A percentile compares a stretch with the other conserved stretches of the same genome.
Evolutionary conservation across 2,113 vertebrate species (phyloP).

Genomic region (Campylomormyrus numenius): DNA sequence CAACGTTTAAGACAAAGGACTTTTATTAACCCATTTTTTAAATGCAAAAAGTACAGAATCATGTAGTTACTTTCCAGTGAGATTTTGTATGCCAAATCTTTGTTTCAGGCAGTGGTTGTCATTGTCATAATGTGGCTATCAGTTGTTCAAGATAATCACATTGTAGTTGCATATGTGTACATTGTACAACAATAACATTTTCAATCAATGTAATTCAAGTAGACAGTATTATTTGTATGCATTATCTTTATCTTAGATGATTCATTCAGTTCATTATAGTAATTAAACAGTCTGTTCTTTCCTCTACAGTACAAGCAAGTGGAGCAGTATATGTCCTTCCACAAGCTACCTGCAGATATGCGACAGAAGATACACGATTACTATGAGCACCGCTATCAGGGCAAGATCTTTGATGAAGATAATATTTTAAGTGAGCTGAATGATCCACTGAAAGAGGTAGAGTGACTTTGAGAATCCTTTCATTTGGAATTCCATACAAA

Average conservation of each 20-base stretch:
- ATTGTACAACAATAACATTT: neutral
- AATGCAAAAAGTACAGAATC: neutral
- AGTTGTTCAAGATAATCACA: neutral
- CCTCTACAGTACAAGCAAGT: constrained; percentile 92
- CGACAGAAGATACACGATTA: constrained; percentile 98
- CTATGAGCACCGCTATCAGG: constrained; percentile 97
- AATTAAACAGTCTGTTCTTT: constrained; percentile 9
- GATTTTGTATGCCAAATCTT: neutral
- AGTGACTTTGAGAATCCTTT: constrained; percentile 24
- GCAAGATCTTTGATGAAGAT: constrained; percentile 98
- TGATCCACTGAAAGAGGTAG: constrained; percentile 95
- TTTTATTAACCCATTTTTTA: neutral
- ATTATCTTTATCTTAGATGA: neutral
- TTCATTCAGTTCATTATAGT: neutral
- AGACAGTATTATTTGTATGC: neutral
- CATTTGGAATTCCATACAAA: neutral
- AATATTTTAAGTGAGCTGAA: constrained; percentile 97
- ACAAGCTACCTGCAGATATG: constrained; percentile 97
- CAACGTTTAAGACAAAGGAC: neutral
- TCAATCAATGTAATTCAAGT: neutral
- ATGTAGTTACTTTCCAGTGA: neutral
- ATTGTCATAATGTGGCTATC: neutral
- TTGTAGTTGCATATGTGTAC: neutral
- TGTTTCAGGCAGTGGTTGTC: neutral
- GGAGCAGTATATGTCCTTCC: constrained; percentile 99